Base-by-base conservation (phyloP, 2,113 vertebrate species). In the Centropristis striata region DNA sequence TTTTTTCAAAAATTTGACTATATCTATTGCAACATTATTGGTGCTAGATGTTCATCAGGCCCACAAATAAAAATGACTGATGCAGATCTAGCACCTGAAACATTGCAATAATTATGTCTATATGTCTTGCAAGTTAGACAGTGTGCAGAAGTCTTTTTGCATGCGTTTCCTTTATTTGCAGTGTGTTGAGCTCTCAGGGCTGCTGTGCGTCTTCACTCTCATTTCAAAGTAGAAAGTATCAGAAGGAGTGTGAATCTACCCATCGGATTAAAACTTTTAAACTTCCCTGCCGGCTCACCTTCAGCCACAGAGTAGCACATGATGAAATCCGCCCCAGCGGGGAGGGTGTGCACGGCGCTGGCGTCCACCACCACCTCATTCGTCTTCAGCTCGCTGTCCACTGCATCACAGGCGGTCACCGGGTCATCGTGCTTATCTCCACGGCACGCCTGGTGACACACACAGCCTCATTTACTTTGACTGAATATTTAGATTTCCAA, bases 301-400 rank as follows among this genome's bases (percentile, higher is more conserved):
- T 98, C 96, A 0, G 98, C 97, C 49, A 99, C 98, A 1, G 98
- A 99, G 88, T 98, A 99, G 73, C 98, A 99, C 98, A 99, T 99
- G 82, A 99, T 92, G 69, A 99, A 99, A 84, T 99, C 98, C 0
- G 98, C 98, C 1, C 97, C 97, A 0, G 98, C 97, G 2, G 98
- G 98, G 59, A 99, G 92, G 0, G 97, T 97, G 11, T 95, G 92
- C 5, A 97, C 50, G 0, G 94, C 90, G 4, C 96, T 95, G 0
- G 96, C 96, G 0, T 99, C 98, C 55, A 97, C 96, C 87, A 96
- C 89, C 3, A 95, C 96, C 37, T 93, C 37, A 11, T 93, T 97
- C 2, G 9, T 72, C 23, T 55, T 28, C 1, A 28, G 4, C 1
- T 69, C 54, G 3, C 64, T 67, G 21, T 97, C 98, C 73, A 93